Percentiles rank a stretch among this genome's conserved stretches.
These are phyloP conservation scores for Trematomus bernacchii DNA, from an alignment of 2,797 vertebrate species.

Conservation along the genomic window DNA sequence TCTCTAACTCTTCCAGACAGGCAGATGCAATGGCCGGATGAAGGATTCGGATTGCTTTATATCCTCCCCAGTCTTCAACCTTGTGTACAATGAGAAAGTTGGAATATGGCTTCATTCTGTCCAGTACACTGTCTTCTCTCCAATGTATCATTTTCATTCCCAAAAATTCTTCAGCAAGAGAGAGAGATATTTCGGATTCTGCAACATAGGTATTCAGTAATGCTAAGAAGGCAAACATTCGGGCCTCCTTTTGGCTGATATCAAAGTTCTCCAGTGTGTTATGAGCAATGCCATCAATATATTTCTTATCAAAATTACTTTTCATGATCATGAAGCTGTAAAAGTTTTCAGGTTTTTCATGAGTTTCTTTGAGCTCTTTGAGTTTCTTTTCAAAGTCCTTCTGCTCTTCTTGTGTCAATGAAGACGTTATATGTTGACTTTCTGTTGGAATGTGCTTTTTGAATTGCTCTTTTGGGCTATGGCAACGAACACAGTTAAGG, in stretches of 20 bases:
- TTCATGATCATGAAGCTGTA: slow-evolving; percentile 92
- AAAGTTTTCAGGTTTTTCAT: slow-evolving; percentile 85
- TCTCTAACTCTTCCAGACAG: slow-evolving; percentile 82
- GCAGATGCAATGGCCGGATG: slow-evolving; percentile 80
- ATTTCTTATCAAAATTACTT: slow-evolving; percentile 80
- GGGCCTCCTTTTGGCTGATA: slow-evolving; percentile 66
- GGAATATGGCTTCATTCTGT: slow-evolving; percentile 82
- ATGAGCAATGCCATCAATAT: slow-evolving; percentile 79
- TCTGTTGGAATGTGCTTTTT: slow-evolving; percentile 30
- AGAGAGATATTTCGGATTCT: slow-evolving; percentile 80
- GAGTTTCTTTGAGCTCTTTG: slow-evolving; percentile 79
- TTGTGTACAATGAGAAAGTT: slow-evolving; percentile 77
- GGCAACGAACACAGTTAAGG: slow-evolving; percentile 87
- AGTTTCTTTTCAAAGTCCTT: slow-evolving; percentile 86
- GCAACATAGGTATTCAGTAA: slow-evolving; percentile 82
- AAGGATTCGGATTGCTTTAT: slow-evolving; percentile 81
- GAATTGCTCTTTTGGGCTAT: slow-evolving; percentile 77
- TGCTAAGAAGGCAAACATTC: slow-evolving; percentile 83
- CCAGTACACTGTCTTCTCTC: slow-evolving; percentile 73
- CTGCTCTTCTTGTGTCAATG: slow-evolving; percentile 81
- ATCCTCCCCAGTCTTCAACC: slow-evolving; percentile 68
- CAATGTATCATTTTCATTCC: slow-evolving; percentile 67
- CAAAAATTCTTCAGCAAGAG: slow-evolving; percentile 83
- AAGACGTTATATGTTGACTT: slow-evolving; percentile 78
- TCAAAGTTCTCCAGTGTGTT: slow-evolving; percentile 81